Base-by-base conservation (phyloP, 1,140 invertebrate genomes). In the Galendromus occidentalis region DNA sequence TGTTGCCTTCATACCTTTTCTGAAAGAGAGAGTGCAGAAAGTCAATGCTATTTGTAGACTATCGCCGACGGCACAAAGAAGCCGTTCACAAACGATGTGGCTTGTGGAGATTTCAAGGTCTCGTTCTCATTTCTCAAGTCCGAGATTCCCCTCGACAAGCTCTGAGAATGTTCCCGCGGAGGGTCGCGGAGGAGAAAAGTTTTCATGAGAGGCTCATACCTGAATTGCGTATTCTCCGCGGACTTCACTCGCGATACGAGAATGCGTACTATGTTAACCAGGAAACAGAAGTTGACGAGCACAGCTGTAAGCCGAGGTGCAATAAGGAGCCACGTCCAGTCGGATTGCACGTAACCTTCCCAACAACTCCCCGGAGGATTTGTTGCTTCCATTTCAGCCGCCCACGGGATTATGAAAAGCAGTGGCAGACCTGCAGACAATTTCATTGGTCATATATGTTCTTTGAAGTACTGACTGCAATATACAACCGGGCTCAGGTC, bases 1-100 rank as follows among this genome's bases (percentile, higher is more conserved):
- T 0, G 80, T 81, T 0, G 80, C 80, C 69, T 77, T 77, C n/a
- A 80, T 76, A 5, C 79, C 78, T 72, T 80, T 79, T 68, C 80
- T 81, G 73, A 20, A 71, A 66, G n/a, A 1, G 20, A 39, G 9
- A 9, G 4, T 39, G 4, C 33, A 6, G 33, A 39, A 39, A 9
- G 33, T 39, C 33, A 4, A 6, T 9, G 33, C 33, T n/a, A n/a
- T n/a, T n/a, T n/a, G n/a, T n/a, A n/a, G 33, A 39, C 9, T 9
- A 39, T 39, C 4, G 33, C 9, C 4, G 9, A 4, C 33, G 33
- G 9, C 33, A 39, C 4, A 4, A 39, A 39, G 9, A 39, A 39
- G 33, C 9, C 9, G 4, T 39, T 9, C 33, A 39, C 33, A 39
- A 39, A 6, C 9, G 33, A 39, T 6, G 9, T 9, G 33, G 9